A percentile compares a stretch with the other conserved stretches of the same genome.
These are phyloP conservation scores for Erannis defoliaria DNA, from an alignment of 2,888 invertebrate genomes.

Conservation along the genomic window DNA sequence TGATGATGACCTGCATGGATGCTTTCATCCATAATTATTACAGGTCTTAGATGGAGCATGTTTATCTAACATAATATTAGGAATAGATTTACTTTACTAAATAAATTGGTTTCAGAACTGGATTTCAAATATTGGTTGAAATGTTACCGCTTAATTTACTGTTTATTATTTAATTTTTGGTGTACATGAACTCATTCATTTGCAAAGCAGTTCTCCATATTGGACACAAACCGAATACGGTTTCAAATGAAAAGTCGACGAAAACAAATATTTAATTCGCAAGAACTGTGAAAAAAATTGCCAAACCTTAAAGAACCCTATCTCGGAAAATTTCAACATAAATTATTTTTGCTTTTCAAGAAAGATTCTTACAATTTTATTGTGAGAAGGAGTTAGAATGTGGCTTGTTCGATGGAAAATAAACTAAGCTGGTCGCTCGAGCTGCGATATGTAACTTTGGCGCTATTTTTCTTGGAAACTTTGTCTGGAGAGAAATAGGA, in stretches of 20 bases:
- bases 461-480: constrained; percentile 61
- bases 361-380: constrained; percentile 2
- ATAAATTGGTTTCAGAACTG: too few relatives aligned
- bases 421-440: constrained; percentile 48
- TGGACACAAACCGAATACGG: constrained; percentile 27
- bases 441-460: constrained; percentile 54
- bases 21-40: too few relatives aligned
- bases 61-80: too few relatives aligned
- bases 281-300: constrained; percentile 5
- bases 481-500: constrained; percentile 33
- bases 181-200: neutral
- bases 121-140: too few relatives aligned
- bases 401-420: constrained; percentile 46
- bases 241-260: constrained; percentile 26
- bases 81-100: too few relatives aligned
- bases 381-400: constrained; percentile 7
- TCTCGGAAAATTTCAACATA: neutral
- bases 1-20: too few relatives aligned
- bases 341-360: neutral
- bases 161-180: neutral
- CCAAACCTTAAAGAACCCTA: constrained; percentile 1
- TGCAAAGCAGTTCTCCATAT: constrained; percentile 9
- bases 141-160: neutral
- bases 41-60: too few relatives aligned
- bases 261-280: constrained; percentile 42